phyloP scores from a whole-genome alignment of 1,140 invertebrate genomes.

The Teleogryllus occipitalis region DNA sequence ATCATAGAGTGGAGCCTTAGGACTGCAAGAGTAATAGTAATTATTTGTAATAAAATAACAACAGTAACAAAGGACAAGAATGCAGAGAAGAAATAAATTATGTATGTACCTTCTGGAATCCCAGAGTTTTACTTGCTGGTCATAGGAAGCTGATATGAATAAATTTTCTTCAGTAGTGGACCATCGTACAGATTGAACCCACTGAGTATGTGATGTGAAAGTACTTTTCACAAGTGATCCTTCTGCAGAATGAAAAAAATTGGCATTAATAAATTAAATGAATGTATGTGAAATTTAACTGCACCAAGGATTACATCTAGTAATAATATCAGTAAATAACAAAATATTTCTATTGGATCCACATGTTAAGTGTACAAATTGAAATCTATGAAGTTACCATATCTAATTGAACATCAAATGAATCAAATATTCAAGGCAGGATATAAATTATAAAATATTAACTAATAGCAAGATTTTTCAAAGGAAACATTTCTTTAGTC shows the following conservation, averaged over 20 bases:
- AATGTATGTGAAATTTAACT: no score
- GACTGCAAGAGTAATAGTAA: conserved; percentile 48
- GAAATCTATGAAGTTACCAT: no score
- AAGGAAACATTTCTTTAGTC: no score
- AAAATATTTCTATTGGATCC: no score
- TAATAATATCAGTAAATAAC: no score
- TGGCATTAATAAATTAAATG: not conserved
- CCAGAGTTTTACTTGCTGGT: conserved; percentile 89
- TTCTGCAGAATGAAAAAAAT: conserved; percentile 48
- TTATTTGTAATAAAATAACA: not conserved
- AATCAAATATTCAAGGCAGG: no score
- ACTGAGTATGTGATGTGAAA: conserved; percentile 83
- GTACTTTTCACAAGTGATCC: conserved; percentile 77
- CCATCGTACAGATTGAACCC: conserved; percentile 88
- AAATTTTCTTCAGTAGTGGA: conserved; percentile 72
- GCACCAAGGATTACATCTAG: no score
- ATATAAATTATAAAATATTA: no score
- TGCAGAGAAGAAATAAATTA: not conserved
- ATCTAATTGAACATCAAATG: no score
- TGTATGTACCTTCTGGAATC: conserved; percentile 74
- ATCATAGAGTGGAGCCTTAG: conserved; percentile 87
- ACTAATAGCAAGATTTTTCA: no score
- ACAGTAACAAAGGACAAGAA: not conserved
- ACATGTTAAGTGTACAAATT: no score
- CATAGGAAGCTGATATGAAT: conserved; percentile 90